Conservation (phyloP, 2,797 vertebrate species). For the Spatula versicolor region DNA sequence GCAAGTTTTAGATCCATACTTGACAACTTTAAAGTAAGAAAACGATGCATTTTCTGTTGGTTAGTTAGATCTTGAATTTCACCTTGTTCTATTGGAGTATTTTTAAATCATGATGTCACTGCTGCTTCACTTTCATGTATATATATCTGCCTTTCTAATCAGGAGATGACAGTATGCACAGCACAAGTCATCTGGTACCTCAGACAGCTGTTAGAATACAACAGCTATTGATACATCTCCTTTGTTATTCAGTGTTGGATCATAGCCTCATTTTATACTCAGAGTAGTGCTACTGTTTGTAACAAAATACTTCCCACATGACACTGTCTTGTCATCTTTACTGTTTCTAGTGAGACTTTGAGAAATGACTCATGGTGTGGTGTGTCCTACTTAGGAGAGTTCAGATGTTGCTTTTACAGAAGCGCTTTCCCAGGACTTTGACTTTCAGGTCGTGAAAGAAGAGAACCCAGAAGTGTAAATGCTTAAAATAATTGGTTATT, state of each 20-base stretch:
- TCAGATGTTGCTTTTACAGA: neutral
- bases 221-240: neutral
- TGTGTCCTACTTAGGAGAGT: conserved; percentile 4
- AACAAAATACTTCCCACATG: conserved; percentile 42
- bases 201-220: conserved; percentile 21
- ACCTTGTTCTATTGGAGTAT: neutral
- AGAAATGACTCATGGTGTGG: conserved; percentile 7
- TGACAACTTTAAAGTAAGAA: neutral
- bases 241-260: neutral
- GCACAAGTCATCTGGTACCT: neutral
- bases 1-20: neutral
- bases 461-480: neutral
- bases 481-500: neutral
- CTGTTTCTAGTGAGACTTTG: conserved; percentile 23
- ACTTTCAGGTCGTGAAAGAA: conserved; percentile 9
- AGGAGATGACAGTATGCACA: neutral
- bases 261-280: neutral
- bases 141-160: neutral
- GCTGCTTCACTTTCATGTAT: neutral
- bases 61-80: neutral
- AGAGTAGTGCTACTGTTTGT: neutral
- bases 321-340: neutral
- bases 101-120: neutral
- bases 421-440: neutral
- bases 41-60: neutral